These are phyloP conservation scores for Drosophila lacteicornis DNA, from an alignment of 1,140 invertebrate genomes.

Conservation along the genomic window DNA sequence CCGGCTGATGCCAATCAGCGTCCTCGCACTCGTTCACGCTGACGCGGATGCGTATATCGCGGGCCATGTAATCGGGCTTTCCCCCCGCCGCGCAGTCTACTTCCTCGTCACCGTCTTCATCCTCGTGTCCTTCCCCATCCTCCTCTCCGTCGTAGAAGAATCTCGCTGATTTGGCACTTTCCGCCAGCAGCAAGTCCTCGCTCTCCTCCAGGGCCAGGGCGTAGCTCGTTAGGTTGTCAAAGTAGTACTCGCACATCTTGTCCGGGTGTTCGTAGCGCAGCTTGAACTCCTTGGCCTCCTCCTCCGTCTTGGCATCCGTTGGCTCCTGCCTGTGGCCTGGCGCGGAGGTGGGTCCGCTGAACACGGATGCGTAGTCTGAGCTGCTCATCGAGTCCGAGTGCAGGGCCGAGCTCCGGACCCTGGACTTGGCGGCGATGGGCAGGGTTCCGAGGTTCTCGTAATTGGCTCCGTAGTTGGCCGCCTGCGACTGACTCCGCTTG, in stretches of 20 bases:
- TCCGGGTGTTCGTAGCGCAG: constrained; percentile 83
- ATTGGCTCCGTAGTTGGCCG: constrained; percentile 53
- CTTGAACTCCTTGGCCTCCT: constrained; percentile 47
- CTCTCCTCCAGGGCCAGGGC: constrained; percentile 66
- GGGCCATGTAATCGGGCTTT: constrained; percentile 59
- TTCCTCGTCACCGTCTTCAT: constrained; percentile 3
- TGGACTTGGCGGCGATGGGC: constrained; percentile 49
- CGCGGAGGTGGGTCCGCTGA: constrained; percentile 71
- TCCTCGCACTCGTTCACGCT: constrained; percentile 70
- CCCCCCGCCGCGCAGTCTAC: constrained; percentile 5
- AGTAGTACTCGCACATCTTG: constrained; percentile 82
- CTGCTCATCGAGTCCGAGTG: constrained; percentile 80
- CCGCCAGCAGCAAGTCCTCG: constrained; percentile 71
- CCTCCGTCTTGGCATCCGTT: constrained; percentile 10
- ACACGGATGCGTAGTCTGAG: constrained; percentile 84
- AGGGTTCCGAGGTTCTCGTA: constrained; percentile 77
- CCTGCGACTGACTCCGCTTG: constrained; percentile 72
- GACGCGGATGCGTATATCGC: constrained; percentile 73
- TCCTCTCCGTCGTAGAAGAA: constrained; percentile 59
- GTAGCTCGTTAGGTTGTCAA: constrained; percentile 74
- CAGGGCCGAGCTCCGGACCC: constrained; percentile 11
- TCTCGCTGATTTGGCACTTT: constrained; percentile 66
- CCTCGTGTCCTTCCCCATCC: constrained; percentile 16
- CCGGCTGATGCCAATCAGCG: constrained; percentile 70
- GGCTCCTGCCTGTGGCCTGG: constrained; percentile 9